Conservation (phyloP, 2,113 vertebrate genomes). For the Apeltes quadracus region DNA sequence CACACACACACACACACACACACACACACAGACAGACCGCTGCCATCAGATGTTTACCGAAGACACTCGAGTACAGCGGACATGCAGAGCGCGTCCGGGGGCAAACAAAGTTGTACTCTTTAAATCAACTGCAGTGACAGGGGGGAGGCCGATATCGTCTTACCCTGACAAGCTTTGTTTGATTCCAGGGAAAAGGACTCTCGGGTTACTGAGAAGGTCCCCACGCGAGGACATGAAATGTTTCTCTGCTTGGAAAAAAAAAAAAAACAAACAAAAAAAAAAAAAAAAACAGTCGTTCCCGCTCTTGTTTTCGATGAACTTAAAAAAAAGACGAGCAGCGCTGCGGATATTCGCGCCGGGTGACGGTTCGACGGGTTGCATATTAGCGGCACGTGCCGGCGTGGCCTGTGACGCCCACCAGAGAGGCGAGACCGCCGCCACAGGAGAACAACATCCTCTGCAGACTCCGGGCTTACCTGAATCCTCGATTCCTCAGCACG, state of each 20-base stretch:
- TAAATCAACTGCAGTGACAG: constrained; percentile 46
- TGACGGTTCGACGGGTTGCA: background rate
- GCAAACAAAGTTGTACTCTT: constrained; percentile 44
- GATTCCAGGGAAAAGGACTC: constrained; percentile 4
- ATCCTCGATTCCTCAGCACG: constrained; percentile 60
- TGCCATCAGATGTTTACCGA: constrained; percentile 59
- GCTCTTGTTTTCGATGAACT: background rate
- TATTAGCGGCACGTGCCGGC: too few relatives aligned
- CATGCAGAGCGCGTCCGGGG: constrained; percentile 39
- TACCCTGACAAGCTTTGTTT: constrained; percentile 42
- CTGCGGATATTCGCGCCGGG: background rate
- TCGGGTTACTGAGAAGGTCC: background rate
- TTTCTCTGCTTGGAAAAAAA: background rate
- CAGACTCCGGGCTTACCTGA: too few relatives aligned
- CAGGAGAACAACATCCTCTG: background rate
- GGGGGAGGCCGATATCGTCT: constrained; percentile 42
- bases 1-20: constrained; percentile 54
- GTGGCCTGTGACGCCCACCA: too few relatives aligned
- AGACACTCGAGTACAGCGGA: constrained; percentile 36
- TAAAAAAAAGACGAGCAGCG: background rate
- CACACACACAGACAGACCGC: constrained; percentile 55
- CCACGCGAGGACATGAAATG: background rate
- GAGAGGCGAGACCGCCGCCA: too few relatives aligned
- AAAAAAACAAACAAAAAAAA: constrained; percentile 2
- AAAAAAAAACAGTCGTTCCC: background rate